Evolutionary conservation across 2,888 invertebrate genomes (phyloP).

Genomic region (Drosophila koepferae): DNA sequence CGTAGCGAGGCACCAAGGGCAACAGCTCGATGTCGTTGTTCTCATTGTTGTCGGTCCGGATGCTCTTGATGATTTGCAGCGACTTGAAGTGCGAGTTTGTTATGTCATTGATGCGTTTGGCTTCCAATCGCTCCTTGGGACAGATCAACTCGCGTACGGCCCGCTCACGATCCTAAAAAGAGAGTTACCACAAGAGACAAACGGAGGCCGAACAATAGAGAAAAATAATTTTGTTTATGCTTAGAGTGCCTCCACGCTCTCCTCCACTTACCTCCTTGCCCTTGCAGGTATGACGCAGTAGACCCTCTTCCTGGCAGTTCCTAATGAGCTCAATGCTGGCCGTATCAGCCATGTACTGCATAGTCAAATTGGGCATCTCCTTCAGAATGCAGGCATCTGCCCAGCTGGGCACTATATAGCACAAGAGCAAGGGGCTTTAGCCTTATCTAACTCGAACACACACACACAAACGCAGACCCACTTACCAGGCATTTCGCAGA

Average conservation of each 20-base stretch:
- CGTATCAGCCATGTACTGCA: conserved; percentile 91
- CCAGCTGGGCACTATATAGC: conserved; percentile 90
- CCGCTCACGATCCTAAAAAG: conserved; percentile 79
- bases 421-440: conserved; percentile 7
- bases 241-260: background rate
- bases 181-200: background rate
- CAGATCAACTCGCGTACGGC: conserved; percentile 80
- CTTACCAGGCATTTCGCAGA: conserved; percentile 92
- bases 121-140: conserved; percentile 82
- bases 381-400: conserved; percentile 91
- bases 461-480: background rate
- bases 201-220: background rate
- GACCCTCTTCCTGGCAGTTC: conserved; percentile 91
- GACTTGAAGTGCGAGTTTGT: conserved; percentile 84
- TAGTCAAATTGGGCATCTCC: conserved; percentile 90
- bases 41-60: conserved; percentile 84
- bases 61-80: conserved; percentile 83
- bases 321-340: conserved; percentile 91
- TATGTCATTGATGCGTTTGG: conserved; percentile 83
- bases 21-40: conserved; percentile 84
- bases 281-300: conserved; percentile 90
- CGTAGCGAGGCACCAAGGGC: conserved; percentile 65
- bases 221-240: background rate
- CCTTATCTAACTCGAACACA: background rate
- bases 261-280: conserved; percentile 88